phyloP scores from a whole-genome alignment of 30 jellyfish, hydroid and myxozoan species.

The Chironex yamaguchii region DNA sequence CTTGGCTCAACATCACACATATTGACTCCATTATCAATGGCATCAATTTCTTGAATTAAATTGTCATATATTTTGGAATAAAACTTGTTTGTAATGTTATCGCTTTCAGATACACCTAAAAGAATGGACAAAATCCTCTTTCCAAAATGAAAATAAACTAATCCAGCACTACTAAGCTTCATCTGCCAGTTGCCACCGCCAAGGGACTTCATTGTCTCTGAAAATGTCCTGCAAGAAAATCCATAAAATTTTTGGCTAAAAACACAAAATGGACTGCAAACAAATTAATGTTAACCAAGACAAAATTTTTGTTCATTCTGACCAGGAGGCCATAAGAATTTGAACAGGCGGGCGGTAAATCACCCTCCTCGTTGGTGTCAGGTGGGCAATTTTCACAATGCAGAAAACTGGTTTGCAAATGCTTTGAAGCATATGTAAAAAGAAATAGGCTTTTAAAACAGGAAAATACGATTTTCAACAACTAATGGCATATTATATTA shows the following conservation, averaged over 20 bases:
- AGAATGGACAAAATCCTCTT: conserved; percentile 64
- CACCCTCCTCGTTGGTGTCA: background rate
- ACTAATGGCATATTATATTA: background rate
- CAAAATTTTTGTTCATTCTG: background rate
- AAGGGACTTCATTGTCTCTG: conserved; percentile 87
- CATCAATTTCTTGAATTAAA: conserved; percentile 92
- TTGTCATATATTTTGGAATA: conserved; percentile 85
- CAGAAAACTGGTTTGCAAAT: conserved; percentile 3
- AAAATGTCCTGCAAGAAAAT: conserved; percentile 70
- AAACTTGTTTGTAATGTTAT: conserved; percentile 13
- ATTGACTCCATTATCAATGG: conserved; percentile 91
- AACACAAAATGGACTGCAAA: background rate
- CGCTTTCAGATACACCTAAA: conserved; percentile 37
- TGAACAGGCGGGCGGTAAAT: background rate
- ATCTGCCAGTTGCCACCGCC: conserved; percentile 78
- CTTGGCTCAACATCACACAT: conserved; percentile 91
- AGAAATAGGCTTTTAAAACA: background rate
- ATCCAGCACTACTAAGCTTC: conserved; percentile 98
- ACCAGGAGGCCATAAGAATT: background rate
- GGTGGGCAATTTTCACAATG: background rate
- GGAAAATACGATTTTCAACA: background rate
- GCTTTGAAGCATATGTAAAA: background rate
- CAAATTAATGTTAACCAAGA: background rate
- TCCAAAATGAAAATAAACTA: conserved; percentile 90
- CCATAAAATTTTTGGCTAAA: background rate